These are phyloP conservation scores for Salpingus planirostris DNA, from an alignment of 2,888 invertebrate species.

Conservation along the genomic window DNA sequence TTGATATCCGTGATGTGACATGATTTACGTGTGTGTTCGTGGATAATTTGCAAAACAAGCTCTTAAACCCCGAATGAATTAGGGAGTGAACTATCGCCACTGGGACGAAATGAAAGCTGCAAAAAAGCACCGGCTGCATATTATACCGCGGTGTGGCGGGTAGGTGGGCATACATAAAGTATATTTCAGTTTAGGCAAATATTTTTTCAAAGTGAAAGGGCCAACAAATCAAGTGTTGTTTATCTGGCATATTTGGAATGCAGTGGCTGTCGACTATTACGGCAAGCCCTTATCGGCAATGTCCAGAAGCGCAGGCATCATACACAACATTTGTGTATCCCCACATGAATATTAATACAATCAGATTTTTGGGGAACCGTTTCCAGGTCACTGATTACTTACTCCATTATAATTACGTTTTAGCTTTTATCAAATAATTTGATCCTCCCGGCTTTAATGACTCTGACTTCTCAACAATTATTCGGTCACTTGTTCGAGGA, in stretches of 20 bases:
- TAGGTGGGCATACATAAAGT: constrained; percentile 8
- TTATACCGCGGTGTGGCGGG: not conserved
- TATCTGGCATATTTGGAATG: constrained; percentile 21
- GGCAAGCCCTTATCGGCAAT: constrained; percentile 20
- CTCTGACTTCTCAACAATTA: constrained; percentile 14
- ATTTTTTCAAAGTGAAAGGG: constrained; percentile 19
- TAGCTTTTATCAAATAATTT: constrained; percentile 17
- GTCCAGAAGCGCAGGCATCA: constrained; percentile 21
- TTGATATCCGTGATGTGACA: too few species aligned
- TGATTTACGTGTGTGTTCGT: too few species aligned
- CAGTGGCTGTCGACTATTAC: constrained; percentile 21
- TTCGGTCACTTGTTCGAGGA: constrained; percentile 14
- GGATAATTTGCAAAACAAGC: too few species aligned
- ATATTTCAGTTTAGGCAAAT: constrained; percentile 16
- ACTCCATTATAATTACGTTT: constrained; percentile 17
- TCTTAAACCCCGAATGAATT: too few species aligned
- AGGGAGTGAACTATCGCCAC: too few species aligned
- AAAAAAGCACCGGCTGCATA: not conserved
- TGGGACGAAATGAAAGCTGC: too few species aligned
- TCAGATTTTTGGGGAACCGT: constrained; percentile 21
- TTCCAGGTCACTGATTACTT: constrained; percentile 21
- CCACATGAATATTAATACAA: constrained; percentile 24
- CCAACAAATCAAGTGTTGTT: constrained; percentile 22
- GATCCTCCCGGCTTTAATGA: constrained; percentile 17
- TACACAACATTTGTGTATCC: constrained; percentile 23